A percentile compares a stretch with the other conserved stretches of the same genome.
phyloP scores from a whole-genome alignment of 2,888 invertebrate genomes.

The Portevinia maculata region DNA sequence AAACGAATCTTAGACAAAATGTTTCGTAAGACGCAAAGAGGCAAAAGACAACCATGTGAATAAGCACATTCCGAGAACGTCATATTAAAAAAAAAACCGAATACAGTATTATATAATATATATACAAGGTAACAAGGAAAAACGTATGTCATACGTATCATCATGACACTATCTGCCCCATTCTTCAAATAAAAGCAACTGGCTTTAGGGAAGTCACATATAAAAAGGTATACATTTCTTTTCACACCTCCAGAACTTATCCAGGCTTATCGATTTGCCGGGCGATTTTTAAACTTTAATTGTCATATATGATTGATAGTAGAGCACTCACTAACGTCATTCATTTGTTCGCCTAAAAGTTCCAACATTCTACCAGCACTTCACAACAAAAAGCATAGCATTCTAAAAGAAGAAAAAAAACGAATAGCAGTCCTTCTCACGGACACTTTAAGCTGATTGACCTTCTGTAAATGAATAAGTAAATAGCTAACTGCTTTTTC shows the following conservation, averaged over 20 bases:
- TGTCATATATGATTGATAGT: slow-evolving; percentile 39
- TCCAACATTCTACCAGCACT: background rate
- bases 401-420: no score
- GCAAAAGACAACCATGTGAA: no score
- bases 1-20: no score
- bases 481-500: background rate
- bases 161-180: background rate
- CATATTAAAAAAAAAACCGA: no score
- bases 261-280: background rate
- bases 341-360: background rate
- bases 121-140: background rate
- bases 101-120: no score
- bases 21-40: no score
- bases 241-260: slow-evolving; percentile 9
- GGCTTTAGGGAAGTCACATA: background rate
- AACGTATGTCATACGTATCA: background rate
- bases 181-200: background rate
- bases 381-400: no score
- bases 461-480: background rate
- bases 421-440: no score
- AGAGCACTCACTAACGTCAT: slow-evolving; percentile 8
- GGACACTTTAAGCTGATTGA: background rate
- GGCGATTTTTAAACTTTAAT: background rate
- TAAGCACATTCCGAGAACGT: no score
- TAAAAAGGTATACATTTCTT: background rate